A percentile compares a stretch with the other conserved stretches of the same genome.
Evolutionary conservation across 2,113 vertebrate species (phyloP).

Genomic region (Pao palembangensis): DNA sequence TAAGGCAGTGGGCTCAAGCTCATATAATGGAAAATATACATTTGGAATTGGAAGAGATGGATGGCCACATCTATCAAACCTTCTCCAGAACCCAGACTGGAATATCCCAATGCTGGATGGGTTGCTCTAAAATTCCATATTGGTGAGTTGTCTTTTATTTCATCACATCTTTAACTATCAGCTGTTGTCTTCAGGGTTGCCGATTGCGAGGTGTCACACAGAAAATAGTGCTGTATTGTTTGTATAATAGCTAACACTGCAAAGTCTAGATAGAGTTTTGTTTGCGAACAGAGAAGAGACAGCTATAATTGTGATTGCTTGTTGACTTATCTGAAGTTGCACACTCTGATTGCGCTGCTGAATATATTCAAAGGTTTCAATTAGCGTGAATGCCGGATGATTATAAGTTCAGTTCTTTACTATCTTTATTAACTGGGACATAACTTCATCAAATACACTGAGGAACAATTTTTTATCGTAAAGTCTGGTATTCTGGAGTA

Average conservation of each 20-base stretch:
- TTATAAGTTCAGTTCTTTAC: neutral
- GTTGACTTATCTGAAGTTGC: neutral
- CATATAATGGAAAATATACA: neutral
- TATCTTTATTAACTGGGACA: no score
- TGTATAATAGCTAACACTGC: neutral
- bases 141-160: neutral
- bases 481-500: no score
- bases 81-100: neutral
- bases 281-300: constrained; percentile 22
- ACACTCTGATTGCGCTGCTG: neutral
- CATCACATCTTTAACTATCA: neutral
- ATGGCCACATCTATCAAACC: no score
- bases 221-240: constrained; percentile 10
- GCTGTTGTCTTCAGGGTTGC: constrained; percentile 26
- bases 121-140: neutral
- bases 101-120: neutral
- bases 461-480: no score
- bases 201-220: constrained; percentile 41
- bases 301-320: neutral
- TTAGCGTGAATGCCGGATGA: neutral
- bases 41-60: neutral
- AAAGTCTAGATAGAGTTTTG: constrained; percentile 16
- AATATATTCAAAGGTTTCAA: neutral
- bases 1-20: constrained; percentile 11
- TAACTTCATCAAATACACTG: no score